Percentiles rank a stretch among this genome's conserved stretches.
These are phyloP conservation scores for Megaustenia siamemsis DNA, from an alignment of 2,888 invertebrate genomes.

Conservation along the genomic window DNA sequence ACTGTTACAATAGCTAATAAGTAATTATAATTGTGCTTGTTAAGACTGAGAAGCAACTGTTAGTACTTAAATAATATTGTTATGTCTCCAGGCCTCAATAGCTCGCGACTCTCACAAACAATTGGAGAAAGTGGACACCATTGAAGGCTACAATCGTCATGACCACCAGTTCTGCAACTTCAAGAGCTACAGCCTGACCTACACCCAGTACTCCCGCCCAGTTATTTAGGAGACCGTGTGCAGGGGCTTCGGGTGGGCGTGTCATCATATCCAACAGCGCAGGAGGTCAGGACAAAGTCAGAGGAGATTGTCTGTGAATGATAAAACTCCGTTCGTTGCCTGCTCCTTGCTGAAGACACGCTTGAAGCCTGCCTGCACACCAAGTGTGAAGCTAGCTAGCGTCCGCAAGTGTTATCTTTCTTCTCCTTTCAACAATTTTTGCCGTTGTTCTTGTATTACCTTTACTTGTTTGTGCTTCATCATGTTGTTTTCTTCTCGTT, in stretches of 20 bases:
- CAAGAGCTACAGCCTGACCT: conserved; percentile 95
- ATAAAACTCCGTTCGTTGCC: conserved; percentile 1
- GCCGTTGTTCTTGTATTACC: conserved; percentile 40
- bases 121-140: conserved; percentile 84
- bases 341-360: conserved; percentile 43
- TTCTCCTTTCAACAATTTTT: conserved; percentile 21
- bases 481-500: conserved; percentile 42
- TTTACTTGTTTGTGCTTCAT: conserved; percentile 24
- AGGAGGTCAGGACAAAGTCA: conserved; percentile 4
- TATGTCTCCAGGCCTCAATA: conserved; percentile 85
- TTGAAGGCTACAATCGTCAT: conserved; percentile 86
- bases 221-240: conserved; percentile 72
- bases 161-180: conserved; percentile 94
- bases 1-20: no score
- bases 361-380: conserved; percentile 61
- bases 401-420: conserved; percentile 16
- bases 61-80: neutral
- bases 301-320: neutral
- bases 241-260: conserved; percentile 61
- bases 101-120: conserved; percentile 88
- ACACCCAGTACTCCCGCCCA: conserved; percentile 89
- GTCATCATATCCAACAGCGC: conserved; percentile 32
- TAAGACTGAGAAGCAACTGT: no score
- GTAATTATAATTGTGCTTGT: no score
- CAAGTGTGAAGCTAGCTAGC: conserved; percentile 39